Percentiles rank a stretch among this genome's conserved stretches.
Evolutionary conservation across 2,888 invertebrate species (phyloP).

Genomic region (Chloroclysta siterata): DNA sequence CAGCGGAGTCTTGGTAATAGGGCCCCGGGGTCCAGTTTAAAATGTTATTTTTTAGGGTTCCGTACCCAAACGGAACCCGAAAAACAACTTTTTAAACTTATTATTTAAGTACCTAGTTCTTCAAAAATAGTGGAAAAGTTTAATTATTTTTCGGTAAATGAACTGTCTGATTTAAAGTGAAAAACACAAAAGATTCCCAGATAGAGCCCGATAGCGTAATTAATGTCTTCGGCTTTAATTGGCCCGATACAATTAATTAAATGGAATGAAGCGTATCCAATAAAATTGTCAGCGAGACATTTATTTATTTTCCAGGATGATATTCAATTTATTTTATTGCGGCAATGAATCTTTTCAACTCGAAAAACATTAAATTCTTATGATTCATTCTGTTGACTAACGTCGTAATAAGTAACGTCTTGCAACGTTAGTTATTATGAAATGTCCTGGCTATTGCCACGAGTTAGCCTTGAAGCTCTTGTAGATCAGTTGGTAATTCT

Average conservation of each 20-base stretch:
- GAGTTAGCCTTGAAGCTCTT: too few species aligned
- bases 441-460: too few species aligned
- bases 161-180: background rate
- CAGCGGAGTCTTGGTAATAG: too few species aligned
- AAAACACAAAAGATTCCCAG: conserved; percentile 5
- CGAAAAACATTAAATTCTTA: background rate
- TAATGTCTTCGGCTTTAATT: conserved; percentile 36
- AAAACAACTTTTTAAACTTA: background rate
- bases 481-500: too few species aligned
- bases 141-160: conserved; percentile 2
- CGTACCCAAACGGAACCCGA: background rate
- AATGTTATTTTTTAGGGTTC: too few species aligned
- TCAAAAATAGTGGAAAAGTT: background rate
- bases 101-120: background rate
- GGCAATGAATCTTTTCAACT: conserved; percentile 7
- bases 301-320: conserved; percentile 28
- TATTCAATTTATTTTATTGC: conserved; percentile 29
- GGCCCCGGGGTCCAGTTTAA: too few species aligned
- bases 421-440: too few species aligned
- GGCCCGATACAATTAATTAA: conserved; percentile 39
- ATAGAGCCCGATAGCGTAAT: conserved; percentile 24
- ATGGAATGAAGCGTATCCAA: conserved; percentile 39
- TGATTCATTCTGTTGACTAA: too few species aligned
- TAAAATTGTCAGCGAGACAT: conserved; percentile 37
- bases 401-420: too few species aligned